Evolutionary conservation across 2,113 vertebrate genomes (phyloP).

Genomic region (Malurus elegans): DNA sequence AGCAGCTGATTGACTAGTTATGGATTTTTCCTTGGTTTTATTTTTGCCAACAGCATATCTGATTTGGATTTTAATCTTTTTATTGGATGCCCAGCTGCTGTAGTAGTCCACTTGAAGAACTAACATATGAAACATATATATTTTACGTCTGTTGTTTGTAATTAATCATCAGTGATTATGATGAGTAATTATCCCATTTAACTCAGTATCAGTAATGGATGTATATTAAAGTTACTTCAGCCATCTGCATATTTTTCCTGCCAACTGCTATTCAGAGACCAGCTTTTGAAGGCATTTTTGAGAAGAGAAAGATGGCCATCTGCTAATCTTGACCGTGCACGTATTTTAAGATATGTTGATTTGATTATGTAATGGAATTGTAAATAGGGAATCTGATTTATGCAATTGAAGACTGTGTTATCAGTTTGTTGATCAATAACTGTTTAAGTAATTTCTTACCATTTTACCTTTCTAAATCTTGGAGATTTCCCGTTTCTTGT

Average conservation of each 20-base stretch:
- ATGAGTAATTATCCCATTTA: not conserved
- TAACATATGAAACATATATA: not conserved
- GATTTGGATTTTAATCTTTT: not conserved
- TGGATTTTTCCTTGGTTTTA: not conserved
- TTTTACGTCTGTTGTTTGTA: not conserved
- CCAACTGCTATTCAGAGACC: conserved; percentile 2
- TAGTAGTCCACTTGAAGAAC: not conserved
- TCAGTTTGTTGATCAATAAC: not conserved
- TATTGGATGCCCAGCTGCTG: not conserved
- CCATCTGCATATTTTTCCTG: conserved; percentile 35
- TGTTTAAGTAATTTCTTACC: not conserved
- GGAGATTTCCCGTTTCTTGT: not conserved
- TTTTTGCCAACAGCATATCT: not conserved
- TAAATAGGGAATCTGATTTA: not conserved
- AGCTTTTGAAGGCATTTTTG: conserved; percentile 3
- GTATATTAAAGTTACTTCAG: conserved; percentile 9
- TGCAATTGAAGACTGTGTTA: not conserved
- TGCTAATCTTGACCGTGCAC: conserved; percentile 24
- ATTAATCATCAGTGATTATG: not conserved
- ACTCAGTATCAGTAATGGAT: not conserved
- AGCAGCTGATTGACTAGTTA: not conserved
- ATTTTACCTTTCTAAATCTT: not conserved
- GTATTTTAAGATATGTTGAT: not conserved
- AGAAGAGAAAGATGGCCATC: conserved; percentile 4
- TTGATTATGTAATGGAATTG: not conserved